Evolutionary conservation across 30 jellyfish, hydroid and myxozoan species (phyloP), one percentile per base, ranked within the genome.

Genomic region (Haliclystus octoradiatus): DNA sequence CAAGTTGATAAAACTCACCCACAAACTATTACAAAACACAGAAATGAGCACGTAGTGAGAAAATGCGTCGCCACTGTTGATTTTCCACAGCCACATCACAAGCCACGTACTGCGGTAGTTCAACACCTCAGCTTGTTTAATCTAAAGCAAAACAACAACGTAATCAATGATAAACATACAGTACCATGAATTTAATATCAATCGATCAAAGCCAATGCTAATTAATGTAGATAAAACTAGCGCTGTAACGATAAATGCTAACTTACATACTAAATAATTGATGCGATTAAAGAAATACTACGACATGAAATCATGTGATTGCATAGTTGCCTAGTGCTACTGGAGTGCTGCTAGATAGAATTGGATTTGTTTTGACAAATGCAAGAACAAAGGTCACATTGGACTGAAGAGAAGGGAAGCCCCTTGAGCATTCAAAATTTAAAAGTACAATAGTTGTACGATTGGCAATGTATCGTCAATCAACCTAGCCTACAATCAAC

Each of bases 1-100:
- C 7, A 30, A 9, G 33, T 15, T 29, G n/a, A n/a, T n/a, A n/a
- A n/a, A 14, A 65, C 95, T 50, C 50, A 84, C 95, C 93, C 93
- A 84, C 3, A 84, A 65, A 23, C 73, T 74, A 50, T 80, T 71
- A 50, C 71, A 77, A 40, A 84, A 77, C 47, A 74, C 68, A 25
- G 93, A 80, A 15, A 77, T 12, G 75, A 84, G 51, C 25, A 85
- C 35, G 70, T 53, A 84, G 62, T 84, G 95, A 81, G 78, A 49
- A 51, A 84, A 84, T 12, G 95, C 95, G 72, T 84, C 95, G 26
- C 92, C 95, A 78, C 95, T 84, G 81, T 68, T 67, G 19, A 84
- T 52, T 33, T 76, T 76, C 95, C 95, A 84, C 28, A 85, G 70
- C 95, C 95, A 84, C 50, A 84, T 71, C 65, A 70, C 63, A 62